Percentiles rank a stretch among this genome's conserved stretches.
phyloP scores from a whole-genome alignment of 2,888 invertebrate species.

The Acholoe squamosa region DNA sequence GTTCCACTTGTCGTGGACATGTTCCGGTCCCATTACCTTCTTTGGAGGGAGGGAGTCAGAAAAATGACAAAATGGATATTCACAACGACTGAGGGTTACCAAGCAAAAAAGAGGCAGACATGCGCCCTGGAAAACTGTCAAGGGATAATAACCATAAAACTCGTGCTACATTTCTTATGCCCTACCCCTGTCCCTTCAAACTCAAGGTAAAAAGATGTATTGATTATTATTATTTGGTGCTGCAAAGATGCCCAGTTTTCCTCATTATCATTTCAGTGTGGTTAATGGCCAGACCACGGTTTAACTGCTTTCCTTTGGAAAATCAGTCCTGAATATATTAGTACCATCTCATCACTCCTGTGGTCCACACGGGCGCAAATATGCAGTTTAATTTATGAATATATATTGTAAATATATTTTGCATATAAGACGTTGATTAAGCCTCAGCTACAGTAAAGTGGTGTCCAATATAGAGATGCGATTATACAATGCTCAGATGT shows the following conservation, averaged over 20 bases:
- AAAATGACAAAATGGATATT: not conserved
- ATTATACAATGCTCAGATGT: too few species aligned
- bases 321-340: too few species aligned
- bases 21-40: not conserved
- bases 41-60: not conserved
- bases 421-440: too few species aligned
- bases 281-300: not conserved
- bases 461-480: too few species aligned
- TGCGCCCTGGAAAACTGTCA: not conserved
- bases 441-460: too few species aligned
- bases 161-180: not conserved
- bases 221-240: conserved; percentile 25
- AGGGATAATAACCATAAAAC: not conserved
- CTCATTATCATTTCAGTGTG: not conserved
- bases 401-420: too few species aligned
- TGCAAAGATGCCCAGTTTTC: not conserved
- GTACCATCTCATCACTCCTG: too few species aligned
- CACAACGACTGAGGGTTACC: not conserved
- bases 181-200: not conserved
- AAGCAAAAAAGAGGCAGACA: not conserved
- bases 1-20: too few species aligned
- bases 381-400: too few species aligned
- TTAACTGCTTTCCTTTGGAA: too few species aligned
- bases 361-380: too few species aligned
- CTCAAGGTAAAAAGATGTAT: not conserved